phyloP scores from a whole-genome alignment of 2,888 invertebrate genomes.

The Heliconius sara region DNA sequence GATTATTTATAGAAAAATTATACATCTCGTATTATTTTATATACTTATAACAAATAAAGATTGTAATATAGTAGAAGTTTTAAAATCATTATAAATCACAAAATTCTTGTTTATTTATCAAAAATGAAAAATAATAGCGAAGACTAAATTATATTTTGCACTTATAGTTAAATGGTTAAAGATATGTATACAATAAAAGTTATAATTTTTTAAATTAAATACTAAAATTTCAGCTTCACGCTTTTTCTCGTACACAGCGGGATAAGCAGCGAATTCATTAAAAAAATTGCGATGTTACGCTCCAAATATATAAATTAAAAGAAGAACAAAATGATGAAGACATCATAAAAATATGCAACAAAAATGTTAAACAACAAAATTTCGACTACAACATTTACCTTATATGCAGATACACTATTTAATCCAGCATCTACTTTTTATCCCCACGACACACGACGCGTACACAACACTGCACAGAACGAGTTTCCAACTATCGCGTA shows the following conservation, averaged over 20 bases:
- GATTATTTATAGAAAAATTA: no score
- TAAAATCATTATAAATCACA: no score
- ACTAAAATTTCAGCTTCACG: neutral
- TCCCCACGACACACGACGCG: constrained; percentile 48
- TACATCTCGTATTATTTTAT: neutral
- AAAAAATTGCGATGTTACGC: no score
- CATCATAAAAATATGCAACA: neutral
- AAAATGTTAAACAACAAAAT: neutral
- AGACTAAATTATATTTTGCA: neutral
- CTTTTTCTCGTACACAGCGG: neutral
- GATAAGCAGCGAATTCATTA: neutral
- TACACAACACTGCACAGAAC: constrained; percentile 62
- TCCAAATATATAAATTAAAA: no score
- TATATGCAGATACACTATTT: constrained; percentile 20
- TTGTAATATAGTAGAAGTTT: neutral
- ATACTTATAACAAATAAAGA: neutral
- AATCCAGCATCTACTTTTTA: constrained; percentile 27
- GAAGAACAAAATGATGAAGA: no score
- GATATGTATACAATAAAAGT: neutral
- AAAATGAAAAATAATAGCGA: neutral
- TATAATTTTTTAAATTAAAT: neutral
- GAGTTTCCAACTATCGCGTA: constrained; percentile 34
- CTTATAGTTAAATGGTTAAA: neutral
- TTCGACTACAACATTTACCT: constrained; percentile 10
- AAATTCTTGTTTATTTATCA: neutral